phyloP scores from a whole-genome alignment of 2,888 invertebrate genomes.

The Eupithecia exiguata region DNA sequence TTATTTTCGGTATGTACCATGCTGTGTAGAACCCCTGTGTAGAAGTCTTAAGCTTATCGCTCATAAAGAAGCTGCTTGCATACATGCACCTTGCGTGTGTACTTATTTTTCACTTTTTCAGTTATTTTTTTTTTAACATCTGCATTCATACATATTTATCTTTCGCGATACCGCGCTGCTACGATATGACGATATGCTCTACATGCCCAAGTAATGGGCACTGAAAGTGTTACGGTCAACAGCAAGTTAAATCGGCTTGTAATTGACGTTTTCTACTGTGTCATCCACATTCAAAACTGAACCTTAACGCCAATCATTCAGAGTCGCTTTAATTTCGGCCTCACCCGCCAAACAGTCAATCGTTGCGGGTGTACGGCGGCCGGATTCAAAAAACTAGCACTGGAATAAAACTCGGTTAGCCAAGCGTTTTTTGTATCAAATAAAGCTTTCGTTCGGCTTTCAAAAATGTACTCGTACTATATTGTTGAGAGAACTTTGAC shows the following conservation, averaged over 20 bases:
- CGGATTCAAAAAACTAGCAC: slow-evolving; percentile 38
- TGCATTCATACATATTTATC: not conserved
- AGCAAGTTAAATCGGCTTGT: not conserved
- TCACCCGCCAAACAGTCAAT: slow-evolving; percentile 49
- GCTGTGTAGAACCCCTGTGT: not conserved
- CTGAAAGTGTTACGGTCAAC: not conserved
- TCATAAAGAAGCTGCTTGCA: too few relatives aligned
- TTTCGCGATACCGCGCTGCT: not conserved
- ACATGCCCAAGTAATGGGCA: not conserved
- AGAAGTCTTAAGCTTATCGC: not conserved
- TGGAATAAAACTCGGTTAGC: slow-evolving; percentile 33
- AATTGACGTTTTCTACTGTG: not conserved
- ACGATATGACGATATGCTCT: not conserved
- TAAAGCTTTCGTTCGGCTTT: not conserved
- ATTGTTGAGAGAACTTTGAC: not conserved
- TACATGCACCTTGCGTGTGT: too few relatives aligned
- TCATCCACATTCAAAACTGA: not conserved
- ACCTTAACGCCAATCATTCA: slow-evolving; percentile 40
- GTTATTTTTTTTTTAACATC: not conserved
- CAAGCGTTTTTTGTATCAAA: not conserved
- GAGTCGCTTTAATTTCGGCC: slow-evolving; percentile 43
- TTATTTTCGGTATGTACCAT: not conserved
- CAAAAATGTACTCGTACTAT: not conserved
- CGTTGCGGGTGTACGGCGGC: slow-evolving; percentile 40
- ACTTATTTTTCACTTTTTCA: not conserved